phyloP scores from a whole-genome alignment of 2,113 vertebrate genomes.

The Andinoacara biseriatus region DNA sequence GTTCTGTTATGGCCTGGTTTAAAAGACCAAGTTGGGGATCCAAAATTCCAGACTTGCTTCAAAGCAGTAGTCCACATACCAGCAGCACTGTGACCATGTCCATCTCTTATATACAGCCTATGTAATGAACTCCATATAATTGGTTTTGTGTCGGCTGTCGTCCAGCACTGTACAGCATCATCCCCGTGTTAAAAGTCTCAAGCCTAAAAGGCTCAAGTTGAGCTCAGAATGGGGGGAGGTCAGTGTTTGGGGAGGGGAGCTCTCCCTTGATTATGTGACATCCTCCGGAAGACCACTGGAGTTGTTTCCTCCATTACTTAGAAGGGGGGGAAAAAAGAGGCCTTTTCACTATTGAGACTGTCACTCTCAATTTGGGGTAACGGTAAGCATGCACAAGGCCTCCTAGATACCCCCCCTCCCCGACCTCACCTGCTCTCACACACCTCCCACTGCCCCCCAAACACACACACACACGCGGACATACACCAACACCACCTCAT shows the following conservation, averaged over 20 bases:
- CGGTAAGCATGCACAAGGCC: conserved; percentile 94
- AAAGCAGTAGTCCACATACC: background rate
- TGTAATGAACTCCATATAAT: conserved; percentile 26
- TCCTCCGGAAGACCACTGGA: conserved; percentile 94
- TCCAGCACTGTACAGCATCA: conserved; percentile 78
- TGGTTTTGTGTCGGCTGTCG: conserved; percentile 43
- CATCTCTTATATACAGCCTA: background rate
- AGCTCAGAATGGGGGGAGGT: conserved; percentile 9
- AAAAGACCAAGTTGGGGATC: background rate
- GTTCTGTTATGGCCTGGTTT: background rate
- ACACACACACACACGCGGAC: background rate
- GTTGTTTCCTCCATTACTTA: conserved; percentile 98
- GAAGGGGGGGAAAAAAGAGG: conserved; percentile 83
- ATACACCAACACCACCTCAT: conserved; percentile 24
- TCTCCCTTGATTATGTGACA: conserved; percentile 91
- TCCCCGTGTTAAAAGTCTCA: conserved; percentile 56
- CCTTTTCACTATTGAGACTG: conserved; percentile 98
- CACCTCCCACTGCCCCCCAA: conserved; percentile 3
- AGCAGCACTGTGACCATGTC: background rate
- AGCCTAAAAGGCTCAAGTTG: background rate
- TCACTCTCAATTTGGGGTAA: conserved; percentile 98
- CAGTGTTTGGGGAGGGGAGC: conserved; percentile 15
- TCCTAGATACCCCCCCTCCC: conserved; percentile 87
- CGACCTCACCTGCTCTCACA: conserved; percentile 75
- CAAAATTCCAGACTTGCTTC: background rate